phyloP scores from a whole-genome alignment of 2,113 vertebrate species.

The Antechinus flavipes region DNA sequence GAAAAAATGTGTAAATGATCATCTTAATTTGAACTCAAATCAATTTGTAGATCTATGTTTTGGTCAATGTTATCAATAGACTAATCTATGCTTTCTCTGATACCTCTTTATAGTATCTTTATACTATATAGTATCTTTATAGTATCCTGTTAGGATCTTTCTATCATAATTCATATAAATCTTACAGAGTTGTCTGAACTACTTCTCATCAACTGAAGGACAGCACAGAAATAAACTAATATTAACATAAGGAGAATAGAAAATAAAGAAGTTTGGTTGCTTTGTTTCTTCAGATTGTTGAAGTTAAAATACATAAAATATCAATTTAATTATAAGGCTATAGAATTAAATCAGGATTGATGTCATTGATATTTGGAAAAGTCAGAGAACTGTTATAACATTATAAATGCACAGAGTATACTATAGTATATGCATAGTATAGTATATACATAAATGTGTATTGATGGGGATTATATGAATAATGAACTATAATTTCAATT shows the following conservation, averaged over 20 bases:
- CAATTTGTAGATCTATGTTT: background rate
- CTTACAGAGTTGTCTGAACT: background rate
- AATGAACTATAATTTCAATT: background rate
- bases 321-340: background rate
- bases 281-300: background rate
- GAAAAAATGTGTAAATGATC: background rate
- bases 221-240: background rate
- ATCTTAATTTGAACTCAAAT: background rate
- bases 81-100: background rate
- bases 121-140: too few relatives aligned
- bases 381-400: background rate
- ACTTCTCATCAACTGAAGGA: background rate
- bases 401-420: too few relatives aligned
- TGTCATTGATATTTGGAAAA: background rate
- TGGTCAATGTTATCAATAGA: background rate
- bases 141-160: too few relatives aligned
- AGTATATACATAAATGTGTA: background rate
- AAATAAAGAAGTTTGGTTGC: background rate
- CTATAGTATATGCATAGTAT: too few relatives aligned
- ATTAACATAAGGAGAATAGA: background rate
- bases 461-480: background rate
- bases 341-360: background rate
- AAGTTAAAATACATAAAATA: background rate
- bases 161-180: background rate
- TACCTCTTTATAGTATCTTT: background rate